phyloP scores from a whole-genome alignment of 2,113 vertebrate species.

The Anser cygnoides region DNA sequence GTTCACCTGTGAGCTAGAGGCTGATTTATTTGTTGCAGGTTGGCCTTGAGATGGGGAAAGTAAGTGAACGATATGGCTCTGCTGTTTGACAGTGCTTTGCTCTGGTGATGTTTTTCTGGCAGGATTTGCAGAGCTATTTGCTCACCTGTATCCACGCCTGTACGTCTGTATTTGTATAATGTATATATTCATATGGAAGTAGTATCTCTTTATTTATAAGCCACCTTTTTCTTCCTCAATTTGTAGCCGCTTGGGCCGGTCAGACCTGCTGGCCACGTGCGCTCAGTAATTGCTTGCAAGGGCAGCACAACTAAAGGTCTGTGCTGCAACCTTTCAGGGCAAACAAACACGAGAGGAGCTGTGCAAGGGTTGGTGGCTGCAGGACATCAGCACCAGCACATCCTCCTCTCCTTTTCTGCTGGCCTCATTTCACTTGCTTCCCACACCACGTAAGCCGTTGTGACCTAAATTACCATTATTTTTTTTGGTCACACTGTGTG shows the following conservation, averaged over 20 bases:
- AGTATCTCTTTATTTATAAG: not conserved
- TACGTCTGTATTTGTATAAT: not conserved
- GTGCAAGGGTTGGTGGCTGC: not conserved
- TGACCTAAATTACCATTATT: not conserved
- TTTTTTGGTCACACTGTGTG: fast-evolving
- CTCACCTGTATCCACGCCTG: not conserved
- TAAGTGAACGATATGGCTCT: not conserved
- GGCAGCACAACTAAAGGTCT: not conserved
- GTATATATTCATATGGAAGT: not conserved
- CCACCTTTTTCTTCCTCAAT: not conserved
- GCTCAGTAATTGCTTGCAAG: not conserved
- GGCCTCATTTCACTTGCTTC: not conserved
- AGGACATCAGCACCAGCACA: not conserved
- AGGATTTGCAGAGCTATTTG: not conserved
- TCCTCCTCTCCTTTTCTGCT: not conserved
- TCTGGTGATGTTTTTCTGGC: not conserved
- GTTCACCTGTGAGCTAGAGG: not conserved
- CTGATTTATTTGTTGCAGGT: fast-evolving
- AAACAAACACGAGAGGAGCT: not conserved
- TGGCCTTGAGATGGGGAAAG: not conserved
- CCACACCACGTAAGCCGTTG: not conserved
- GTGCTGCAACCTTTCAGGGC: not conserved
- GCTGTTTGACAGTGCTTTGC: not conserved
- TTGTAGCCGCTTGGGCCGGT: not conserved
- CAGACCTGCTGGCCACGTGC: not conserved